phyloP scores from a whole-genome alignment of 2,888 invertebrate species.

The Biston stratarius region DNA sequence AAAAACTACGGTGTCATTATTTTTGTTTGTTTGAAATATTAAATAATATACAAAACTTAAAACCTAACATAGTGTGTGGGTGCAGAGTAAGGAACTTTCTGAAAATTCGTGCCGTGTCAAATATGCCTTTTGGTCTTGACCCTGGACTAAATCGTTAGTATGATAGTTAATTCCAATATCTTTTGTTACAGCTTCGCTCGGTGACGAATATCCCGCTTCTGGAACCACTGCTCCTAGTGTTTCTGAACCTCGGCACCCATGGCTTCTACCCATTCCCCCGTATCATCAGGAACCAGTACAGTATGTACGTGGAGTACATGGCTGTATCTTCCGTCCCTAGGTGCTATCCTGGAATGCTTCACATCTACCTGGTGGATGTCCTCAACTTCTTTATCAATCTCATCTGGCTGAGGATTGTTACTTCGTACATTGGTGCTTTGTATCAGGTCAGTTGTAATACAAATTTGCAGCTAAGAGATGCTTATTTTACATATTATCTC shows the following conservation, averaged over 20 bases:
- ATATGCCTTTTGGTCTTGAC: no score
- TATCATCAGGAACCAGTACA: constrained; percentile 57
- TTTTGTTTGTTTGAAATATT: no score
- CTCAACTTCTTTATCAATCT: constrained; percentile 68
- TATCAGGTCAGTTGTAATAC: constrained; percentile 60
- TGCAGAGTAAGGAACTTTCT: no score
- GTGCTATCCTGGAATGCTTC: constrained; percentile 74
- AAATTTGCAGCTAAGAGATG: no score
- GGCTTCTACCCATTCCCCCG: constrained; percentile 73
- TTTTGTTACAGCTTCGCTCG: constrained; percentile 52
- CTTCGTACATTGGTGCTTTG: constrained; percentile 62
- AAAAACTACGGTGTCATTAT: no score
- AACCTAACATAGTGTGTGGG: no score
- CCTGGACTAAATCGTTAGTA: no score
- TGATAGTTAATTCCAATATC: not conserved
- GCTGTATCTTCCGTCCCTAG: constrained; percentile 48
- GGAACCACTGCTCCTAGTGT: constrained; percentile 62
- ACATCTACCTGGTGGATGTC: constrained; percentile 65
- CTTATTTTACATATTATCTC: no score
- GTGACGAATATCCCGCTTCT: constrained; percentile 60
- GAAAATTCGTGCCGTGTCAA: no score
- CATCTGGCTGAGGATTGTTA: constrained; percentile 70
- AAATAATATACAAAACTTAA: no score
- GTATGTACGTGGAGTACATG: constrained; percentile 58
- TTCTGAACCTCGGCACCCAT: constrained; percentile 73